These are phyloP conservation scores for Melitaea athalia DNA, from an alignment of 2,888 invertebrate species.

Conservation along the genomic window DNA sequence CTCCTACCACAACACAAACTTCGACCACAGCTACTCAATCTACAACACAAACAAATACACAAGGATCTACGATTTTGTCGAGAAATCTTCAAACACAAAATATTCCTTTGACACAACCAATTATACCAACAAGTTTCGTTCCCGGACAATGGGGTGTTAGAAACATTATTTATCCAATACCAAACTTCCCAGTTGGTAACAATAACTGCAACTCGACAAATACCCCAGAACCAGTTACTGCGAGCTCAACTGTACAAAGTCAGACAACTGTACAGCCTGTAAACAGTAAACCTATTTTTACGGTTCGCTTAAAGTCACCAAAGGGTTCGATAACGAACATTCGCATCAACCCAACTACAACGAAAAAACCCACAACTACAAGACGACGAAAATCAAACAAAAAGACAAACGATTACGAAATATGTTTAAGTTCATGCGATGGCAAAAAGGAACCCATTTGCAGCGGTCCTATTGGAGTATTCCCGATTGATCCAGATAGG, in stretches of 20 bases:
- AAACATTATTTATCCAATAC: conserved; percentile 25
- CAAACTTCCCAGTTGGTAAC: conserved; percentile 20
- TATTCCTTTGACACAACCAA: not conserved
- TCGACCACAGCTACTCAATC: conserved; percentile 10
- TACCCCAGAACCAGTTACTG: conserved; percentile 6
- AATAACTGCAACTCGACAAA: conserved; percentile 7
- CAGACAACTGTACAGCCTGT: conserved; percentile 15
- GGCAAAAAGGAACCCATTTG: conserved; percentile 66
- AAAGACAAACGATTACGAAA: conserved; percentile 62
- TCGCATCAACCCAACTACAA: conserved; percentile 58
- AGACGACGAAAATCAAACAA: conserved; percentile 51
- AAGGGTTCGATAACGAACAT: conserved; percentile 66
- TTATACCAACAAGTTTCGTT: conserved; percentile 8
- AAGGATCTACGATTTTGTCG: conserved; percentile 12
- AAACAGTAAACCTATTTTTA: conserved; percentile 46
- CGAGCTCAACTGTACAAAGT: conserved; percentile 27
- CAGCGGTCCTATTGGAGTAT: conserved; percentile 59
- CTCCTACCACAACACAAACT: conserved; percentile 5
- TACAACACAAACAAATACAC: conserved; percentile 15
- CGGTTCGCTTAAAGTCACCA: conserved; percentile 64
- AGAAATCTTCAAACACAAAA: conserved; percentile 8
- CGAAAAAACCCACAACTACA: conserved; percentile 50
- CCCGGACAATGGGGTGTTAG: conserved; percentile 8
- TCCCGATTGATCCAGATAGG: conserved; percentile 60
- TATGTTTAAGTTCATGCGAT: conserved; percentile 63